Base-by-base conservation (phyloP, 2,888 invertebrate species). In the Phalera bucephala region DNA sequence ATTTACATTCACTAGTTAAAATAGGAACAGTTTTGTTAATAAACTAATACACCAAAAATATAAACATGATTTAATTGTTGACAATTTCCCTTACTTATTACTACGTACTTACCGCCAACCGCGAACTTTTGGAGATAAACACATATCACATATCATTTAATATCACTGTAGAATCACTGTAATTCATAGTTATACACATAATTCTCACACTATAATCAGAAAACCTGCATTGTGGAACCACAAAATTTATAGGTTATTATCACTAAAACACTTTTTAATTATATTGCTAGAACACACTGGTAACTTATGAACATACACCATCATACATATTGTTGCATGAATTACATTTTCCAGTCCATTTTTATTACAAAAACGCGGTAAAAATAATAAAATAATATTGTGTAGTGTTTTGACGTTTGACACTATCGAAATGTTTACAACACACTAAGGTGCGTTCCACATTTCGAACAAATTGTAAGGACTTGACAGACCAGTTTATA, bases 351-450 rank as follows among this genome's bases (percentile, higher is more conserved):
- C 1, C 0, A 11, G 2, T 15, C 1, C 12, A 29, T 14, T 15
- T 21, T 3, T 22, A 10, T 6, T 31, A 4, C 12, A 20, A 42
- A 52, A 45, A 34, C 31, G 27, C 40, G 37, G 13, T 15, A 28
- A 11, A 36, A 38, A 33, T 33, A 32, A 27, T 12, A 23, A 25
- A 23, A 17, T 33, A 31, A 31, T 33, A 11, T 35, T 31, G 26
- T 37, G 25, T 31, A 33, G 36, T 48, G 53, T 54, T 64, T 62
- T 65, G 66, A 65, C 65, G 40, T 61, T 46, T 55, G 58, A 58
- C 59, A 53, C 33, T 22, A 40, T 19, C 33, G 45, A 52, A 57
- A 58, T 66, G 66, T 66, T 66, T 66, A 66, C 64, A 64, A 64
- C 44, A 30, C 33, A 51, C 14, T 43, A 9, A 23, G 11, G 0